A percentile compares a stretch with the other conserved stretches of the same genome.
Conservation (phyloP, 1,140 invertebrate genomes). For the Cephus cinctus region DNA sequence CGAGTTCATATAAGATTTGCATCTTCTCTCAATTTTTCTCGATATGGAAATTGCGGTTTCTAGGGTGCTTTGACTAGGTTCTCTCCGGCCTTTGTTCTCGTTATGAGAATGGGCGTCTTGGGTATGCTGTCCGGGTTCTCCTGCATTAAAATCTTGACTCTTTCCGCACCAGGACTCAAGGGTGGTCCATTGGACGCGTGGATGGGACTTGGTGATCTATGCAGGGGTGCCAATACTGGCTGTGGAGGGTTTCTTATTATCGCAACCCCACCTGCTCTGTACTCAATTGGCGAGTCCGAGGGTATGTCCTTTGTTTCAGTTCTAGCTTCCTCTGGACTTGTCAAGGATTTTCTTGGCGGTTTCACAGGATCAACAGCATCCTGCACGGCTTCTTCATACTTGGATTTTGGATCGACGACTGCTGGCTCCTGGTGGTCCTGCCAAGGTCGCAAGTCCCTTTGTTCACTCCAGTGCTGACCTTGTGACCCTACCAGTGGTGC, state of each 20-base stretch:
- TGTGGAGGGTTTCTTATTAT: too few relatives aligned
- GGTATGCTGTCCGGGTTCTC: constrained; percentile 54
- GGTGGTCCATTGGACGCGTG: constrained; percentile 23
- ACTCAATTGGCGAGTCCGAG: too few relatives aligned
- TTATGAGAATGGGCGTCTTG: constrained; percentile 52
- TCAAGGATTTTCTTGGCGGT: constrained; percentile 38
- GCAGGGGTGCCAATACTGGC: neutral
- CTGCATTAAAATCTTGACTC: constrained; percentile 52
- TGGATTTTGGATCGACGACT: too few relatives aligned
- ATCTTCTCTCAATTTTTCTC: too few relatives aligned
- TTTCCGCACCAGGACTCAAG: constrained; percentile 46
- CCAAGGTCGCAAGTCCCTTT: constrained; percentile 17
- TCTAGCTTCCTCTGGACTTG: constrained; percentile 26
- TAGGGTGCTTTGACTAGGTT: constrained; percentile 50
- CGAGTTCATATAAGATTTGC: too few relatives aligned
- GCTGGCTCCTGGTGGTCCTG: constrained; percentile 13
- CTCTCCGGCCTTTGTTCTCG: constrained; percentile 44
- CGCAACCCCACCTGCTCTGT: too few relatives aligned
- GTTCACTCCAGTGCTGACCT: constrained; percentile 18
- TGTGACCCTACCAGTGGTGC: constrained; percentile 38
- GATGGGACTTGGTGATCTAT: constrained; percentile 2
- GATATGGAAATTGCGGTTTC: too few relatives aligned
- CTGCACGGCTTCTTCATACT: neutral
- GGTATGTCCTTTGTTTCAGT: constrained; percentile 1
- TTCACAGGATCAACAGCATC: constrained; percentile 41